Percentiles rank a stretch among this genome's conserved stretches.
phyloP scores from a whole-genome alignment of 2,888 invertebrate species.

The Trichacis sp. region DNA sequence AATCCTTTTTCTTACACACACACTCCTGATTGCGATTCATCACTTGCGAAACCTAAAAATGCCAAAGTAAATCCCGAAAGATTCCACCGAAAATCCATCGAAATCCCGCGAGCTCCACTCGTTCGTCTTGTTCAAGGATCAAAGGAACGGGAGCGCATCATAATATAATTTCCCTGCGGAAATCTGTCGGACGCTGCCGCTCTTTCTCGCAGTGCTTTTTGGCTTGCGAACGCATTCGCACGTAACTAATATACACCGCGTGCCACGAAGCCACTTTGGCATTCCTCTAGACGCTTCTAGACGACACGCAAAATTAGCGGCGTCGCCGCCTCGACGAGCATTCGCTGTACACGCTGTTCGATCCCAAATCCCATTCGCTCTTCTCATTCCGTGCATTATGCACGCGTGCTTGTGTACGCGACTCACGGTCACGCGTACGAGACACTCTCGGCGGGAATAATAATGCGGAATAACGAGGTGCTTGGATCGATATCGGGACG shows the following conservation, averaged over 20 bases:
- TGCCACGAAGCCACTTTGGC: conserved; percentile 22
- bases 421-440: too few relatives aligned
- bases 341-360: conserved; percentile 18
- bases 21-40: too few relatives aligned
- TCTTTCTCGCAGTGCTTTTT: background rate
- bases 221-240: background rate
- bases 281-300: conserved; percentile 25
- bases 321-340: conserved; percentile 19
- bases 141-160: conserved; percentile 19
- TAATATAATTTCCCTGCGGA: conserved; percentile 35
- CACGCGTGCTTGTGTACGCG: too few relatives aligned
- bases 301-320: conserved; percentile 43
- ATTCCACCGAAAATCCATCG: too few relatives aligned
- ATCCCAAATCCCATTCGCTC: conserved; percentile 3
- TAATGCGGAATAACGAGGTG: too few relatives aligned
- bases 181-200: conserved; percentile 18
- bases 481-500: too few relatives aligned
- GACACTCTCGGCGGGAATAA: too few relatives aligned
- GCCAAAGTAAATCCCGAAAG: too few relatives aligned
- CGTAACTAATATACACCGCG: conserved; percentile 11
- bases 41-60: too few relatives aligned
- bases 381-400: background rate
- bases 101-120: background rate
- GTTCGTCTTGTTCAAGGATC: conserved; percentile 4
- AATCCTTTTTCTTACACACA: too few relatives aligned